A percentile compares a stretch with the other conserved stretches of the same genome.
These are phyloP conservation scores for Trichosurus vulpecula DNA, from an alignment of 2,797 vertebrate species.

Conservation along the genomic window DNA sequence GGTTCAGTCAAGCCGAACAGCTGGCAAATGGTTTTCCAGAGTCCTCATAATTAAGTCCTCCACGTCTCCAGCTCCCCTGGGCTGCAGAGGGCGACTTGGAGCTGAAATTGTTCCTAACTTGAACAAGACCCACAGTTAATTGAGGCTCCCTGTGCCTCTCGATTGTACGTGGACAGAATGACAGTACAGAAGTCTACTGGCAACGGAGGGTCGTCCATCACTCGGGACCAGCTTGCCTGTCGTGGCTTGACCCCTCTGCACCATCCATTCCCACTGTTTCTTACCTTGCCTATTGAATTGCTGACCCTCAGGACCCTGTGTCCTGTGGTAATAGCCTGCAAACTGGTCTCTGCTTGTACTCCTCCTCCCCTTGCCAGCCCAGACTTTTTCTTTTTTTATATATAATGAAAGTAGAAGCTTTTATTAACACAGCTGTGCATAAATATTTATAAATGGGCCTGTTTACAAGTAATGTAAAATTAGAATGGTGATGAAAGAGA, in stretches of 20 bases:
- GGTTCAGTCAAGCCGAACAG: background rate
- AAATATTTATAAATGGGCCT: background rate
- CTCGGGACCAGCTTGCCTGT: background rate
- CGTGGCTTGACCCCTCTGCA: rapidly evolving
- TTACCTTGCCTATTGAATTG: background rate
- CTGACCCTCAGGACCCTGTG: background rate
- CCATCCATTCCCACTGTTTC: background rate
- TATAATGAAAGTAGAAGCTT: background rate
- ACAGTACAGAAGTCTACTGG: rapidly evolving
- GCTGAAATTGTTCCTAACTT: rapidly evolving
- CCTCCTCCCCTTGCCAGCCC: rapidly evolving
- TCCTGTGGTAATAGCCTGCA: background rate
- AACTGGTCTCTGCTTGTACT: background rate
- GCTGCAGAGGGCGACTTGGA: rapidly evolving
- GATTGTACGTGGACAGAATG: rapidly evolving
- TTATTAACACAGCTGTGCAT: background rate
- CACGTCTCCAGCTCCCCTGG: background rate
- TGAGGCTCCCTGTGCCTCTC: background rate
- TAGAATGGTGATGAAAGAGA: background rate
- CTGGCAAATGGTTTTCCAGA: background rate
- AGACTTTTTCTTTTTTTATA: background rate
- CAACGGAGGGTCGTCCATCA: background rate
- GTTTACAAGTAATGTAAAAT: background rate
- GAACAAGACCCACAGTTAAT: rapidly evolving
- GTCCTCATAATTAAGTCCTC: rapidly evolving